Evolutionary conservation across 2,797 vertebrate species (phyloP).

Genomic region (Triplophysa bombifrons): DNA sequence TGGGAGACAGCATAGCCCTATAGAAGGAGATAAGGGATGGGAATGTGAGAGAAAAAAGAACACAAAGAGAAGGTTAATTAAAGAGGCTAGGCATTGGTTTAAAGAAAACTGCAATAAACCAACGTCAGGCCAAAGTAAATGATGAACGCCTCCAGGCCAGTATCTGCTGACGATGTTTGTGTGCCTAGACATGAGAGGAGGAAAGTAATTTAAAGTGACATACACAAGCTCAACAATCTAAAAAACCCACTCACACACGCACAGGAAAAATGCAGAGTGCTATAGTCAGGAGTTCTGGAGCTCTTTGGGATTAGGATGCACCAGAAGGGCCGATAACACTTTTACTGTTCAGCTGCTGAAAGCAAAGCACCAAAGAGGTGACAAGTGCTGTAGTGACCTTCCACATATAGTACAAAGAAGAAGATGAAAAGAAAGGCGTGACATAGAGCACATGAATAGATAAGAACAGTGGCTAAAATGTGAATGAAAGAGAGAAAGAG

Average conservation of each 20-base stretch:
- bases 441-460: slow-evolving; percentile 44
- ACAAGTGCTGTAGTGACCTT: slow-evolving; percentile 9
- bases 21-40: background rate
- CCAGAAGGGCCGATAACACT: background rate
- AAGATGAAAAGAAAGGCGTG: slow-evolving; percentile 21
- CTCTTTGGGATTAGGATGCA: background rate
- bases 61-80: slow-evolving; percentile 51
- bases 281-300: slow-evolving; percentile 21
- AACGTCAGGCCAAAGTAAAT: slow-evolving; percentile 39
- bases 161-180: slow-evolving; percentile 71
- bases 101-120: slow-evolving; percentile 23
- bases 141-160: background rate
- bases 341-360: background rate
- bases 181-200: slow-evolving; percentile 69
- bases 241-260: slow-evolving; percentile 69
- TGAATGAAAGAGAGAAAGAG: background rate
- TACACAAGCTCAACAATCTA: slow-evolving; percentile 65
- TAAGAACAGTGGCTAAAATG: slow-evolving; percentile 49
- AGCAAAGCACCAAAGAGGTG: background rate
- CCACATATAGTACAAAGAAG: background rate
- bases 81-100: slow-evolving; percentile 25
- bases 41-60: slow-evolving; percentile 19
- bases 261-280: slow-evolving; percentile 41
- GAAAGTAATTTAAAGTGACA: slow-evolving; percentile 48
- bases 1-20: slow-evolving; percentile 76